A percentile compares a stretch with the other conserved stretches of the same genome.
phyloP scores from a whole-genome alignment of 1,140 invertebrate species.

The Antheraea pernyi region DNA sequence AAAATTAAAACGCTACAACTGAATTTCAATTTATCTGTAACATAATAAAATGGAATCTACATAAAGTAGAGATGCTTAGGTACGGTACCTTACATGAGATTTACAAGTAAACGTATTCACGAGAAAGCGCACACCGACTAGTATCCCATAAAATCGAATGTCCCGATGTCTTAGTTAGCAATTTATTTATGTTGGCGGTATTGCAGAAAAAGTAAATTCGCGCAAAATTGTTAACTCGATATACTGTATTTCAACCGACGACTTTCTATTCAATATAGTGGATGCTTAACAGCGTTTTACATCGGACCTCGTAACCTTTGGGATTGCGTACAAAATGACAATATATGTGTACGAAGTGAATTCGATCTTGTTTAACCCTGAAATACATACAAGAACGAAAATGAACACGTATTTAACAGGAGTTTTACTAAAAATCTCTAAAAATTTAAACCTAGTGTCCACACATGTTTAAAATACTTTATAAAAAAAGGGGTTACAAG shows the following conservation, averaged over 20 bases:
- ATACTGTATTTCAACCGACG: conserved; percentile 25
- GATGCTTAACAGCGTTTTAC: conserved; percentile 9
- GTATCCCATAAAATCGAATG: conserved; percentile 36
- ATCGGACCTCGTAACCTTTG: conserved; percentile 6
- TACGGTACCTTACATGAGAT: conserved; percentile 18
- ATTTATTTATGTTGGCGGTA: conserved; percentile 36
- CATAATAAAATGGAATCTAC: neutral
- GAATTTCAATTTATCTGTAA: neutral
- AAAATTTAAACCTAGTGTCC: no score
- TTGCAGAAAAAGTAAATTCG: conserved; percentile 20
- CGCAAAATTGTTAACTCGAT: conserved; percentile 17
- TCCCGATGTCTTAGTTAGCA: conserved; percentile 43
- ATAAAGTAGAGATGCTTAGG: neutral
- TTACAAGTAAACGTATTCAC: conserved; percentile 26
- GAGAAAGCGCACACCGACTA: conserved; percentile 28
- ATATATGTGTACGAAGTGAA: no score
- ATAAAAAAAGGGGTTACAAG: no score
- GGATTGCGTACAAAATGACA: neutral
- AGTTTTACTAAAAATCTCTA: no score
- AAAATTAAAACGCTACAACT: no score
- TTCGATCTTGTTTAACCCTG: no score
- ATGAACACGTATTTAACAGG: no score
- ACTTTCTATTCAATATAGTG: conserved; percentile 20
- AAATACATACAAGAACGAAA: no score
- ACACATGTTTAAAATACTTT: no score